Conservation (phyloP, 2,113 vertebrate genomes). For the Laticauda laticaudata region DNA sequence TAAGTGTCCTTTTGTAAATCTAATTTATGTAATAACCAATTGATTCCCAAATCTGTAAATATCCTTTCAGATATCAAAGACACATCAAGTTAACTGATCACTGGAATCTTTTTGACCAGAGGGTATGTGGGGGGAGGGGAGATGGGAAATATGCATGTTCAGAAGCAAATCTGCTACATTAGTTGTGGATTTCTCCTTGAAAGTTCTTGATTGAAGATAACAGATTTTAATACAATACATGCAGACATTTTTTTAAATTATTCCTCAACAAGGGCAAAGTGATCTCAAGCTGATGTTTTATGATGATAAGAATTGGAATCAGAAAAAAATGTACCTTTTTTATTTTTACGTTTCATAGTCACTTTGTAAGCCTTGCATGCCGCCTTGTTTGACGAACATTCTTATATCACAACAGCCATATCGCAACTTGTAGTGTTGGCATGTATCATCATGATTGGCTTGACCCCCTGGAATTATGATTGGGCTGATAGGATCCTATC, state of each 20-base stretch:
- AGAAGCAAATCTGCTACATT: neutral
- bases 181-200: neutral
- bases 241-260: neutral
- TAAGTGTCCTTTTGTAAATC: constrained; percentile 53
- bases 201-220: neutral
- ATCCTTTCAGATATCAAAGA: neutral
- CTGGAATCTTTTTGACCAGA: neutral
- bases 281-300: neutral
- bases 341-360: neutral
- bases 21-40: neutral
- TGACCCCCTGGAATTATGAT: neutral
- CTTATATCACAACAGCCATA: neutral
- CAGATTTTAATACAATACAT: neutral
- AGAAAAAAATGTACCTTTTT: neutral
- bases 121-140: neutral
- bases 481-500: neutral
- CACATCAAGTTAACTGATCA: neutral
- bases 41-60: neutral
- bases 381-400: neutral
- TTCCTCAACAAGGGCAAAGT: neutral
- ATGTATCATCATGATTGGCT: neutral
- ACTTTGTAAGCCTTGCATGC: neutral
- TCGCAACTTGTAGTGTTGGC: neutral
- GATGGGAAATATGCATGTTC: neutral
- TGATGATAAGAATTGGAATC: neutral